These are phyloP conservation scores for Octopus sinensis DNA, from an alignment of 1,140 invertebrate species.

Conservation along the genomic window DNA sequence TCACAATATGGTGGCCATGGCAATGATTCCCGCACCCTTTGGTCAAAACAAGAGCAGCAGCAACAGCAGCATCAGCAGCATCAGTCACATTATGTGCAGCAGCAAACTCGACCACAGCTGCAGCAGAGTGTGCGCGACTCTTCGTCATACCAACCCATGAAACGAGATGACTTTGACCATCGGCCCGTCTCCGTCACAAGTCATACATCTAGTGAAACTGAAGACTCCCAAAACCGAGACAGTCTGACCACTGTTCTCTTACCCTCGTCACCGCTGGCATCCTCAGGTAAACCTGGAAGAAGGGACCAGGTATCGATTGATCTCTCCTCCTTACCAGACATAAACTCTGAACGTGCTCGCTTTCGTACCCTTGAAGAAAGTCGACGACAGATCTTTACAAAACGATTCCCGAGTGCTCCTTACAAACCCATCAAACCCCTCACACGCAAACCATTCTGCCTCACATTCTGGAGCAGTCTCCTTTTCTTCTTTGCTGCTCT, in stretches of 20 bases:
- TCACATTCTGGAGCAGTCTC: slow-evolving; percentile 51
- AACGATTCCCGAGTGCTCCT: slow-evolving; percentile 42
- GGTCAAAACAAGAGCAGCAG: slow-evolving; percentile 4
- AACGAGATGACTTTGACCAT: neutral
- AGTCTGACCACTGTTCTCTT: slow-evolving; percentile 12
- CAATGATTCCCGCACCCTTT: neutral
- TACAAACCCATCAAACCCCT: slow-evolving; percentile 54
- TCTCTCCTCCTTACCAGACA: slow-evolving; percentile 9
- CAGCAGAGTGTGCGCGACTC: neutral
- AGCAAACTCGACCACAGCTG: neutral
- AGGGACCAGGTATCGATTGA: slow-evolving; percentile 27
- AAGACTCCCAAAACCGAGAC: slow-evolving; percentile 12
- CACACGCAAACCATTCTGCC: slow-evolving; percentile 56
- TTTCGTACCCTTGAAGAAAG: slow-evolving; percentile 12
- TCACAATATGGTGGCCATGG: slow-evolving; percentile 14
- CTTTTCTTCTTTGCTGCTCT: slow-evolving; percentile 54
- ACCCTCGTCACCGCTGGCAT: slow-evolving; percentile 25
- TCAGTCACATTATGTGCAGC: neutral
- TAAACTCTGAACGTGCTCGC: slow-evolving; percentile 15
- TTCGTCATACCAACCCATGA: neutral
- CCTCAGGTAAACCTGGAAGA: slow-evolving; percentile 25
- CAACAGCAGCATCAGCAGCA: neutral
- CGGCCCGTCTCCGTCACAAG: slow-evolving; percentile 4
- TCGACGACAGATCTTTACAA: neutral
- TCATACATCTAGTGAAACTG: slow-evolving; percentile 8